Base-by-base conservation (phyloP, 2,888 invertebrate species). In the Scrobipalpa costella region DNA sequence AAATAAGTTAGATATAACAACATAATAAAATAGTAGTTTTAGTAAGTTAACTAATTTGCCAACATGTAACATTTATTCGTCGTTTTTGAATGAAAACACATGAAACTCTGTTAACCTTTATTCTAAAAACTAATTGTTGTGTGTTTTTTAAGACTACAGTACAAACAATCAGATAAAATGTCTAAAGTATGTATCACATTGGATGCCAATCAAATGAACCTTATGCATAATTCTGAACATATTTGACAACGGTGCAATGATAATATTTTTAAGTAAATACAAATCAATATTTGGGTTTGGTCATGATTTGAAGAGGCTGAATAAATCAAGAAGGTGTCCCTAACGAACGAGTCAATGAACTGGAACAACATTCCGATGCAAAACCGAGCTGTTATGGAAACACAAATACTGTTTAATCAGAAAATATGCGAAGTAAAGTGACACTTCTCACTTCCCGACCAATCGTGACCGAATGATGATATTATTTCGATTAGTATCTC, bases 361-460 rank as follows among this genome's bases (percentile, higher is more conserved):
- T 63, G 65, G 11, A 64, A 58, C 63, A 61, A 64, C 61, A 66
- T 73, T 72, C 67, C 70, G 70, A 72, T 73, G 74, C 69, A 73
- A 77, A 74, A 73, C 70, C 57, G 73, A 72, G 73, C 78, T 70
- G 69, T 75, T 76, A 77, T 75, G 72, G 76, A 82, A 77, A 77
- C 72, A 76, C 77, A 47, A 60, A 34, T 60, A 49, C 78, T 72
- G 75, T 77, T 81, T 81, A 79, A 84, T 81, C 76, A 75, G 74
- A 82, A 82, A 78, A 82, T 80, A 84, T 79, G 76, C 76, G 78
- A 74, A 79, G 79, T 81, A 76, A 80, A 70, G 76, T 78, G 84
- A 83, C 81, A 83, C 73, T 84, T 83, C 80, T 78, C 78, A 80
- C 80, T 82, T 75, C 69, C 58, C 75, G 76, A 72, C 81, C 84